phyloP scores from a whole-genome alignment of 2,888 invertebrate genomes.

The Acronicta aceris region DNA sequence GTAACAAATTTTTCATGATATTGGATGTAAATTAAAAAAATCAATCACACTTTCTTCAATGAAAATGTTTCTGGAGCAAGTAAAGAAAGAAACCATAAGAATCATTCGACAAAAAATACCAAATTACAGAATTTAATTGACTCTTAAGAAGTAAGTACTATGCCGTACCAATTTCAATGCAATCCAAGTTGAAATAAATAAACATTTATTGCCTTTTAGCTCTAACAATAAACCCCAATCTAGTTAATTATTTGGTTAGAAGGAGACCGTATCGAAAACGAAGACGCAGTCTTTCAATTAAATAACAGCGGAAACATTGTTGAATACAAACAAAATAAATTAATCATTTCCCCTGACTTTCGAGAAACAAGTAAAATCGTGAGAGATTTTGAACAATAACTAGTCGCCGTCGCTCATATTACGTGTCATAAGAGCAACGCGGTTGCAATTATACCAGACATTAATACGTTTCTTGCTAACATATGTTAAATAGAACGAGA shows the following conservation, averaged over 20 bases:
- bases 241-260: slow-evolving; percentile 35
- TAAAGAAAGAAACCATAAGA: slow-evolving; percentile 4
- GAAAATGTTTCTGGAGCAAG: background rate
- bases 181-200: slow-evolving; percentile 23
- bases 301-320: slow-evolving; percentile 60
- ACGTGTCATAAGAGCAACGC: slow-evolving; percentile 53
- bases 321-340: slow-evolving; percentile 65
- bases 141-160: slow-evolving; percentile 1
- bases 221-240: slow-evolving; percentile 35
- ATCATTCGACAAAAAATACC: background rate
- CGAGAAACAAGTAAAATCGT: slow-evolving; percentile 84
- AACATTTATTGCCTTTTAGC: slow-evolving; percentile 18
- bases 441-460: slow-evolving; percentile 46
- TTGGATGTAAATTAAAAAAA: no score
- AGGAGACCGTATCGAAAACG: slow-evolving; percentile 52
- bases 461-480: slow-evolving; percentile 44
- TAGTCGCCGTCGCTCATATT: slow-evolving; percentile 52
- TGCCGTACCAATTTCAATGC: slow-evolving; percentile 21
- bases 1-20: no score
- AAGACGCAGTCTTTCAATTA: slow-evolving; percentile 57
- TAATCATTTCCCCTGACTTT: slow-evolving; percentile 80
- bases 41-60: background rate
- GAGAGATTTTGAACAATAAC: slow-evolving; percentile 78
- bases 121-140: slow-evolving; percentile 12
- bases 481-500: slow-evolving; percentile 54